These are phyloP conservation scores for Nymphicus hollandicus DNA, from an alignment of 2,113 vertebrate species.

Conservation along the genomic window DNA sequence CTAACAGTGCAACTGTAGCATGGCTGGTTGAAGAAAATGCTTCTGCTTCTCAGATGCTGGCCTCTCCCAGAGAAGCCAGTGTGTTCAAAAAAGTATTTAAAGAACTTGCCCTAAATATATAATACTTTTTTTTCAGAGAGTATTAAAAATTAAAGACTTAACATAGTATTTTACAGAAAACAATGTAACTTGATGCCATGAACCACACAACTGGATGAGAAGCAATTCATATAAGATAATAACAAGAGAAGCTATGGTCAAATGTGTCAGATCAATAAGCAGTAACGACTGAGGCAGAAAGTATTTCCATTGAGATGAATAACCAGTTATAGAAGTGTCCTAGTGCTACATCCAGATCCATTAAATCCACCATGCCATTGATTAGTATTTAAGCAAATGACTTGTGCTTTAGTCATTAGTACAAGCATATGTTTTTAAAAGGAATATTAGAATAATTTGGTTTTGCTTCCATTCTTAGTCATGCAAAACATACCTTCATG, in stretches of 20 bases:
- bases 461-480: not conserved
- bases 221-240: not conserved
- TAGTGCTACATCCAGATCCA: not conserved
- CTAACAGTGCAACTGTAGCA: not conserved
- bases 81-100: not conserved
- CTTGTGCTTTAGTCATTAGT: not conserved
- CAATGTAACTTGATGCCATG: not conserved
- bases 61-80: not conserved
- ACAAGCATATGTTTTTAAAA: not conserved
- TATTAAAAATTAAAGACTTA: not conserved
- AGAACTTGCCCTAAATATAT: not conserved
- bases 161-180: not conserved
- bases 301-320: not conserved
- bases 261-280: not conserved
- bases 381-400: not conserved
- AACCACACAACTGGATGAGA: not conserved
- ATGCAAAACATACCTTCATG: not conserved
- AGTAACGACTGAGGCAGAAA: not conserved
- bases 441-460: not conserved
- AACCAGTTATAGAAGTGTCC: not conserved
- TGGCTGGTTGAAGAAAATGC: not conserved
- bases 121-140: not conserved
- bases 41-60: not conserved
- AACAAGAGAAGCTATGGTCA: not conserved
- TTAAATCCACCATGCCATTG: not conserved